Evolutionary conservation across 2,113 vertebrate genomes (phyloP).

Genomic region (Bothrops jararaca): DNA sequence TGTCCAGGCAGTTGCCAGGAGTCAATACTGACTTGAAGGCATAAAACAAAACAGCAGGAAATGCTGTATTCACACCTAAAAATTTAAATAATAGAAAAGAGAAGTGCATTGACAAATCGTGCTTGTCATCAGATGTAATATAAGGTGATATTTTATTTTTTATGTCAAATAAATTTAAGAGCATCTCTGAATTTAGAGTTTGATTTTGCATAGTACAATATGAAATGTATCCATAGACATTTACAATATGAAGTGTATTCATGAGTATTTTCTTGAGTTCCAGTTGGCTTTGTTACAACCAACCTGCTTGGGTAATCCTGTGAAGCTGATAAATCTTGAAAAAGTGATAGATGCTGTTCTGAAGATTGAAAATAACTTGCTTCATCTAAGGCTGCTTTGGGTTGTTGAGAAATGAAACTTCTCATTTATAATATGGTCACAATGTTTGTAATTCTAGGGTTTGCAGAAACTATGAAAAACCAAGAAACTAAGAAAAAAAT

Average conservation of each 20-base stretch:
- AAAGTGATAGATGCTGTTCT: not conserved
- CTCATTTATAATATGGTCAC: not conserved
- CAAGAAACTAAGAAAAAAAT: not conserved
- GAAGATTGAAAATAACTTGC: not conserved
- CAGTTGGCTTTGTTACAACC: not conserved
- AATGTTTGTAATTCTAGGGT: not conserved
- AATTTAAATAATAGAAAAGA: conserved; percentile 60
- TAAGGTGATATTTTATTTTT: conserved; percentile 54
- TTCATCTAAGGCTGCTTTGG: not conserved
- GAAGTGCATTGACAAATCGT: conserved; percentile 45
- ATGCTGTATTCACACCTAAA: conserved; percentile 58
- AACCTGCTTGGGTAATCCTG: not conserved
- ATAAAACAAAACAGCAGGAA: conserved; percentile 55
- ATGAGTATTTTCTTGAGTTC: not conserved
- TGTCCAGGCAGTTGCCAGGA: too few relatives aligned
- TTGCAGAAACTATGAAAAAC: not conserved
- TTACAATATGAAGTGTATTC: conserved; percentile 37
- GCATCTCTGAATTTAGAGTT: not conserved
- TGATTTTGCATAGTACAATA: conserved; percentile 37
- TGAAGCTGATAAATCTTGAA: not conserved
- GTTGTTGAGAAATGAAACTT: not conserved
- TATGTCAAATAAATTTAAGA: not conserved
- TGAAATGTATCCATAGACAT: not conserved
- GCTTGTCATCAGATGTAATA: conserved; percentile 60
- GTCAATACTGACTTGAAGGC: too few relatives aligned